phyloP scores from a whole-genome alignment of 1,140 invertebrate genomes.

The Melitaea cinxia region DNA sequence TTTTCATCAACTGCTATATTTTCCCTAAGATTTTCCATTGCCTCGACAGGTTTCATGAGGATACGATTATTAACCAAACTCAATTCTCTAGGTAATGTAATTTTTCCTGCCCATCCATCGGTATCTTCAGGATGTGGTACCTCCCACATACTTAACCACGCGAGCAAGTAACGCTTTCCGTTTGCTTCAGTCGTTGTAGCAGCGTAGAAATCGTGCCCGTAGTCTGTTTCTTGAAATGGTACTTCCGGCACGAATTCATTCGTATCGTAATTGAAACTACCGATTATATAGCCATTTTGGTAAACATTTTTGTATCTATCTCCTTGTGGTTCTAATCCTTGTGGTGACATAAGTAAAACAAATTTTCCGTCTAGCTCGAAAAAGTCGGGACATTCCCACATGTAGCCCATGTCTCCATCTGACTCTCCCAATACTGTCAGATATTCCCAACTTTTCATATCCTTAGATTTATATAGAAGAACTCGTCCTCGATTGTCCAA shows the following conservation, averaged over 20 bases:
- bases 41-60: slow-evolving; percentile 58
- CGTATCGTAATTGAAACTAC: slow-evolving; percentile 17
- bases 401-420: slow-evolving; percentile 62
- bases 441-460: slow-evolving; percentile 70
- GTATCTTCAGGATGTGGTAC: slow-evolving; percentile 58
- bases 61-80: slow-evolving; percentile 53
- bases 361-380: slow-evolving; percentile 31
- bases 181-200: slow-evolving; percentile 65
- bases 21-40: slow-evolving; percentile 52
- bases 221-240: slow-evolving; percentile 72
- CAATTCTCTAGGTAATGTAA: slow-evolving; percentile 70
- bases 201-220: slow-evolving; percentile 76
- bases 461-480: slow-evolving; percentile 65
- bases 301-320: slow-evolving; percentile 26
- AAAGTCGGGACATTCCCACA: slow-evolving; percentile 74
- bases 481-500: slow-evolving; percentile 60
- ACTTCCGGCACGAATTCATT: slow-evolving; percentile 36
- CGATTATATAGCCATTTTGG: slow-evolving; percentile 27
- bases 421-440: slow-evolving; percentile 66
- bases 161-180: slow-evolving; percentile 64
- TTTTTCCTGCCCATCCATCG: slow-evolving; percentile 71
- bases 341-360: slow-evolving; percentile 29
- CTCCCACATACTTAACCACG: slow-evolving; percentile 78
- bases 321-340: slow-evolving; percentile 20
- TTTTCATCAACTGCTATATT: slow-evolving; percentile 38